Conservation (phyloP, 2,113 vertebrate species). For the Chinchilla lanigera region DNA sequence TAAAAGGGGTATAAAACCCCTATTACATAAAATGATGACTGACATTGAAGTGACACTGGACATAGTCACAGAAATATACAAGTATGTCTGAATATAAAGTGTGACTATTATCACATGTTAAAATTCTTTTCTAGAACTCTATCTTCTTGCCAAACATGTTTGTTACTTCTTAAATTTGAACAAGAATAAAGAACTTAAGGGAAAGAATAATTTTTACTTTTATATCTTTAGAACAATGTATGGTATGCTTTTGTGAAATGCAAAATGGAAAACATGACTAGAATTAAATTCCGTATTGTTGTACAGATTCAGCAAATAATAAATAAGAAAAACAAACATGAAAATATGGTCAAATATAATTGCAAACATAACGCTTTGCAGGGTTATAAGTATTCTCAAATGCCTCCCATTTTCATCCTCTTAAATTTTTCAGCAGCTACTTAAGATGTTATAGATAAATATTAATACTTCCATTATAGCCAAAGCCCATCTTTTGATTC, state of each 20-base stretch:
- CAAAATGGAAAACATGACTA: slow-evolving; percentile 11
- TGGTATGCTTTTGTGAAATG: not conserved
- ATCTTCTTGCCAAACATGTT: not conserved
- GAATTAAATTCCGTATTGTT: slow-evolving; percentile 31
- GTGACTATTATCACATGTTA: not conserved
- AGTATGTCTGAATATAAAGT: not conserved
- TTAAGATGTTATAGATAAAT: slow-evolving; percentile 21
- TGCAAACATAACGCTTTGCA: not conserved
- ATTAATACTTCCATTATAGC: slow-evolving; percentile 1
- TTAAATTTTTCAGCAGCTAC: slow-evolving; percentile 54
- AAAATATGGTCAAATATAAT: slow-evolving; percentile 33
- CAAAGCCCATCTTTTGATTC: not conserved
- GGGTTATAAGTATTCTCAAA: not conserved
- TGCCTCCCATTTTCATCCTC: slow-evolving; percentile 26
- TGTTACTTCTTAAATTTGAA: slow-evolving; percentile 33
- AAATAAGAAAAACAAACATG: slow-evolving; percentile 38
- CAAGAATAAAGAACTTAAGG: not conserved
- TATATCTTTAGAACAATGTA: slow-evolving; percentile 2
- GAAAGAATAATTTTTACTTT: slow-evolving; percentile 41
- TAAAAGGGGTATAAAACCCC: not conserved
- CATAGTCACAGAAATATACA: not conserved
- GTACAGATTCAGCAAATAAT: slow-evolving; percentile 48
- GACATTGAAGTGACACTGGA: not conserved
- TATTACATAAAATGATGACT: not conserved
- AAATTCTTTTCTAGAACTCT: slow-evolving; percentile 35